Percentiles rank a stretch among this genome's conserved stretches.
Evolutionary conservation across 1,140 invertebrate species (phyloP).

Genomic region (Nephila pilipes): DNA sequence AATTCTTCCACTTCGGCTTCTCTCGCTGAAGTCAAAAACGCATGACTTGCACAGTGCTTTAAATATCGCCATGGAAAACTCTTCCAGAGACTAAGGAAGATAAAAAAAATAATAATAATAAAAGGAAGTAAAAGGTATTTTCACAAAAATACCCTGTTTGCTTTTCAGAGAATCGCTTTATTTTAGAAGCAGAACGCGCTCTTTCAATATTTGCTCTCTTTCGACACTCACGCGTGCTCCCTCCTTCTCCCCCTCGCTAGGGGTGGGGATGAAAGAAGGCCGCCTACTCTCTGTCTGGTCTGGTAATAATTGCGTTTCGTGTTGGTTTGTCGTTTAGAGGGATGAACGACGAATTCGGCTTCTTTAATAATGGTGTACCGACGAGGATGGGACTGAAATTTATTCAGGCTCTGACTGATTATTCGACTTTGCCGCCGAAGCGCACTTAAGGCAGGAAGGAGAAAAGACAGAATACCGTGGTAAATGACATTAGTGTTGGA

Average conservation of each 20-base stretch:
- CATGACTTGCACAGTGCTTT: neutral
- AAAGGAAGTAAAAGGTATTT: neutral
- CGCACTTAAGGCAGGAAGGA: neutral
- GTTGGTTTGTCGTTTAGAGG: neutral
- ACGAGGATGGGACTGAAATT: neutral
- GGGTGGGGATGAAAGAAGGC: constrained; percentile 8
- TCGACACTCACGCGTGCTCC: neutral
- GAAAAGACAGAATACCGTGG: neutral
- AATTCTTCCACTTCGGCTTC: neutral
- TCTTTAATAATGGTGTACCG: constrained; percentile 7
- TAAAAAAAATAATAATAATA: neutral
- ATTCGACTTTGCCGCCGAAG: neutral
- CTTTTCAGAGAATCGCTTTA: constrained; percentile 10
- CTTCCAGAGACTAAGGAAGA: neutral
- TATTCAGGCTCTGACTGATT: neutral
- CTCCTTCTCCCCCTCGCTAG: neutral
- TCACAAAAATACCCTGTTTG: constrained; percentile 7
- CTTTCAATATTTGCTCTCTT: neutral
- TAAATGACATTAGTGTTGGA: neutral
- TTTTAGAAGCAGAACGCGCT: constrained; percentile 20
- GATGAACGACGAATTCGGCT: neutral
- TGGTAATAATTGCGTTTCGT: constrained; percentile 19
- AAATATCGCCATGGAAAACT: neutral
- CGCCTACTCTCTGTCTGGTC: neutral
- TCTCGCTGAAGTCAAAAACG: neutral